phyloP scores from a whole-genome alignment of 2,888 invertebrate species.

The Athalia cordata region DNA sequence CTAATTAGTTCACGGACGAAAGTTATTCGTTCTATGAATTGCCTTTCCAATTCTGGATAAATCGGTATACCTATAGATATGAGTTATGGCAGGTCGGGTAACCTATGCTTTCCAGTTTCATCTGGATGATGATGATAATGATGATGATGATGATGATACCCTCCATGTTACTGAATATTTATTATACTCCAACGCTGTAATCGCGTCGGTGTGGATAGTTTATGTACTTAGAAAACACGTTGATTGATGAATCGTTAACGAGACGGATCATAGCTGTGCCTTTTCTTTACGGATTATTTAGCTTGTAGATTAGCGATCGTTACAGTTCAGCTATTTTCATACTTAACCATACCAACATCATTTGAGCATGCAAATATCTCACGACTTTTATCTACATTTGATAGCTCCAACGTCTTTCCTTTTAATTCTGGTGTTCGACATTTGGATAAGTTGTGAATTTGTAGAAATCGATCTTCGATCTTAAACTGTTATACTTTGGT shows the following conservation, averaged over 20 bases:
- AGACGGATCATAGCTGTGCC: conserved; percentile 2
- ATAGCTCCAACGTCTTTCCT: too few relatives aligned
- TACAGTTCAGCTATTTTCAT: conserved; percentile 14
- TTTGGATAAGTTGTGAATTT: too few relatives aligned
- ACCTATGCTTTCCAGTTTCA: not conserved
- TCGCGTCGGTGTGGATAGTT: conserved; percentile 4
- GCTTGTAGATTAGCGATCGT: conserved; percentile 29
- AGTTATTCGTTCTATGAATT: too few relatives aligned
- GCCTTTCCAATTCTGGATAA: not conserved
- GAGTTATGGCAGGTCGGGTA: not conserved
- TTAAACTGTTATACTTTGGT: too few relatives aligned
- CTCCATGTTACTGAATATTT: too few relatives aligned
- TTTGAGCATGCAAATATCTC: conserved; percentile 20
- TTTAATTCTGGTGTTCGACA: too few relatives aligned
- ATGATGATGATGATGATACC: not conserved
- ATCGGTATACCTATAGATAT: conserved; percentile 5
- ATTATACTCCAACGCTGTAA: not conserved
- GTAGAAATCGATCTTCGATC: too few relatives aligned
- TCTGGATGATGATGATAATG: not conserved
- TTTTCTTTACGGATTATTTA: conserved; percentile 27
- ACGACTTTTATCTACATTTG: not conserved
- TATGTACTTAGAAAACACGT: conserved; percentile 4
- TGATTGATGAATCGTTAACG: conserved; percentile 18
- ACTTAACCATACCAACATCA: not conserved
- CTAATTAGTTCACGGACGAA: too few relatives aligned